Conservation (phyloP, 2,888 invertebrate species). For the Cryptophagus acutangulus region DNA sequence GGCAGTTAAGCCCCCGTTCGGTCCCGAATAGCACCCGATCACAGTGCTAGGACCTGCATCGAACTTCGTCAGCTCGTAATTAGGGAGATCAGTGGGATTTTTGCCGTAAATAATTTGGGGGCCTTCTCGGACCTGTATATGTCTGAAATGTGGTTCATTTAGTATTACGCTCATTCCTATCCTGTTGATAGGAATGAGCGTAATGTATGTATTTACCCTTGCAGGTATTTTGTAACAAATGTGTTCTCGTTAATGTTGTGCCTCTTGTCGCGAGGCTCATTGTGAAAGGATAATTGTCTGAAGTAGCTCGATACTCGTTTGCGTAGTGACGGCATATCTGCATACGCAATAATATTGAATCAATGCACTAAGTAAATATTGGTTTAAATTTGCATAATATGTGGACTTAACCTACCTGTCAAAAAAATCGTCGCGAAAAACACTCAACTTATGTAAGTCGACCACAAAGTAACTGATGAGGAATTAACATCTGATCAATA, state of each 20-base stretch:
- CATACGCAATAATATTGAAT: too few relatives aligned
- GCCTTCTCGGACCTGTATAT: conserved; percentile 44
- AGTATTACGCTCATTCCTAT: not conserved
- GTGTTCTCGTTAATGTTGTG: conserved; percentile 53
- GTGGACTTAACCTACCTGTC: too few relatives aligned
- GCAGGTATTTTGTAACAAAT: conserved; percentile 66
- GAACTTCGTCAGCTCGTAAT: conserved; percentile 52
- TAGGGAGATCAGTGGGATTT: conserved; percentile 68
- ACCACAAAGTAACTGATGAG: too few relatives aligned
- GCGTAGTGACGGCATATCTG: conserved; percentile 69
- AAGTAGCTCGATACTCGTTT: conserved; percentile 69
- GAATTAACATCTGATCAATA: too few relatives aligned
- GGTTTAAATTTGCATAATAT: too few relatives aligned
- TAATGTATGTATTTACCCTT: conserved; percentile 53
- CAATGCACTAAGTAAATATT: too few relatives aligned
- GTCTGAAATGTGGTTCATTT: conserved; percentile 34
- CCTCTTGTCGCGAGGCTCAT: conserved; percentile 54
- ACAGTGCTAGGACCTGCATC: conserved; percentile 54
- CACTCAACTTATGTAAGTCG: too few relatives aligned
- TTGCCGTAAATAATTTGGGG: conserved; percentile 65
- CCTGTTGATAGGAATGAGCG: conserved; percentile 2
- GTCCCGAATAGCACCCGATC: conserved; percentile 73
- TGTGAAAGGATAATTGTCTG: conserved; percentile 64
- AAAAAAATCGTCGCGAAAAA: too few relatives aligned
- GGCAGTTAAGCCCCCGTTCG: conserved; percentile 72